Conservation (phyloP, 2,888 invertebrate genomes). For the Caenorhabditis plicata region DNA sequence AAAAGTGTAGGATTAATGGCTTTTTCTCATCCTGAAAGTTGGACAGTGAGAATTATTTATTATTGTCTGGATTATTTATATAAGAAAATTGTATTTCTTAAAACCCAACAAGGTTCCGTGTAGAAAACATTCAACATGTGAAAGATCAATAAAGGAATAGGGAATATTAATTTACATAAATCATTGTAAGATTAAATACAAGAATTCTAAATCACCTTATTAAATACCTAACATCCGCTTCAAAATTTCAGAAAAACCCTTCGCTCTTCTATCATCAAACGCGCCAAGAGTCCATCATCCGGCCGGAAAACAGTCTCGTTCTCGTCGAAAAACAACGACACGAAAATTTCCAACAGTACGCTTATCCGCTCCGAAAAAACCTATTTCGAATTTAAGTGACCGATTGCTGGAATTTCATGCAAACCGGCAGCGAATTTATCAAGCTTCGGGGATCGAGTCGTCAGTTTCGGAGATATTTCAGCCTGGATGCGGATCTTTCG, state of each 20-base stretch:
- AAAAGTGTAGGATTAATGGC: too few species aligned
- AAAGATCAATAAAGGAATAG: too few species aligned
- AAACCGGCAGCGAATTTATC: conserved; percentile 71
- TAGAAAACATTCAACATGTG: too few species aligned
- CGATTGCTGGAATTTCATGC: conserved; percentile 72
- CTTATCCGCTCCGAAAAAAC: conserved; percentile 4
- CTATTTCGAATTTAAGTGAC: conserved; percentile 67
- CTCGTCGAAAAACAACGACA: conserved; percentile 65
- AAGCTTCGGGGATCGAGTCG: conserved; percentile 71
- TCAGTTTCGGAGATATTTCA: conserved; percentile 71
- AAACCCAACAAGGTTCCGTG: too few species aligned
- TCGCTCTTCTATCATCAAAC: conserved; percentile 67
- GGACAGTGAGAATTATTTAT: too few species aligned
- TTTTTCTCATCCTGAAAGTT: too few species aligned
- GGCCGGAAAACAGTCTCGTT: conserved; percentile 59
- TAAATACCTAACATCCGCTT: neutral
- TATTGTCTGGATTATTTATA: too few species aligned
- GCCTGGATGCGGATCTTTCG: conserved; percentile 70
- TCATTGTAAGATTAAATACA: too few species aligned
- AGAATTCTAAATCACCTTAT: too few species aligned
- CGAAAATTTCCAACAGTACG: conserved; percentile 71
- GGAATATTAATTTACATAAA: too few species aligned
- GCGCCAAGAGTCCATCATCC: conserved; percentile 61
- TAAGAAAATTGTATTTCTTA: too few species aligned
- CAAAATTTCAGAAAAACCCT: conserved; percentile 43